A percentile compares a stretch with the other conserved stretches of the same genome.
Conservation (phyloP, 2,113 vertebrate species). For the Xiphias gladius region DNA sequence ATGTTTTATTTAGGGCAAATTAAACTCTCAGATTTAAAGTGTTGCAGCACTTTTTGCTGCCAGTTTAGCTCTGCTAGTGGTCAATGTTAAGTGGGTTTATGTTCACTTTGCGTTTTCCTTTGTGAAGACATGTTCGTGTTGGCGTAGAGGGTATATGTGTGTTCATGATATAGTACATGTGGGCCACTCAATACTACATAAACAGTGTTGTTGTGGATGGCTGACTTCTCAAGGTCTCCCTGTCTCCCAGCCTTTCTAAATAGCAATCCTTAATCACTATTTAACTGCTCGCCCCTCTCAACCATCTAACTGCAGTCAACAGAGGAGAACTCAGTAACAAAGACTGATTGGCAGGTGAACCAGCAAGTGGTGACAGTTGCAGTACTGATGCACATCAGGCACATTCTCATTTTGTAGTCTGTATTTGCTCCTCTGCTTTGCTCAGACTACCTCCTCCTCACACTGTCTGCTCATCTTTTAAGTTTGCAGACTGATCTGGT, state of each 20-base stretch:
- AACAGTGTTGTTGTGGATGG: constrained; percentile 76
- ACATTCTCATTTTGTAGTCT: constrained; percentile 26
- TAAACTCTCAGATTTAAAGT: constrained; percentile 20
- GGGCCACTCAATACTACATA: constrained; percentile 73
- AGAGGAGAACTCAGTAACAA: constrained; percentile 71
- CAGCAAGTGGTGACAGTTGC: constrained; percentile 59
- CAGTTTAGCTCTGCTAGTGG: constrained; percentile 6
- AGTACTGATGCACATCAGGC: constrained; percentile 36
- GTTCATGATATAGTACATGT: constrained; percentile 26
- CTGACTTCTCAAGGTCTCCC: constrained; percentile 82
- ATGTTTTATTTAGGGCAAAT: constrained; percentile 41
- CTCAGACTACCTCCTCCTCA: neutral
- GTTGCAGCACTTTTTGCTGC: constrained; percentile 7
- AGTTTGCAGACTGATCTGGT: neutral
- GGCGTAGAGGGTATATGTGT: constrained; percentile 23
- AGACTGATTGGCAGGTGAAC: constrained; percentile 73
- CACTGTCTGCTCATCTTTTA: neutral
- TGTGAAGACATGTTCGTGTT: constrained; percentile 26
- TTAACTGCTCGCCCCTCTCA: constrained; percentile 68
- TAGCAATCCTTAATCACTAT: constrained; percentile 83
- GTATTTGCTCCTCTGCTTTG: constrained; percentile 1
- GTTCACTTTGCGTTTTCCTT: constrained; percentile 34
- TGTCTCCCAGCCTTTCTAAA: constrained; percentile 71
- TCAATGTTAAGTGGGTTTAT: constrained; percentile 38
- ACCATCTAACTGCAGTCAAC: constrained; percentile 62